phyloP scores from a whole-genome alignment of 1,140 invertebrate species.

The Carposina sasakii region DNA sequence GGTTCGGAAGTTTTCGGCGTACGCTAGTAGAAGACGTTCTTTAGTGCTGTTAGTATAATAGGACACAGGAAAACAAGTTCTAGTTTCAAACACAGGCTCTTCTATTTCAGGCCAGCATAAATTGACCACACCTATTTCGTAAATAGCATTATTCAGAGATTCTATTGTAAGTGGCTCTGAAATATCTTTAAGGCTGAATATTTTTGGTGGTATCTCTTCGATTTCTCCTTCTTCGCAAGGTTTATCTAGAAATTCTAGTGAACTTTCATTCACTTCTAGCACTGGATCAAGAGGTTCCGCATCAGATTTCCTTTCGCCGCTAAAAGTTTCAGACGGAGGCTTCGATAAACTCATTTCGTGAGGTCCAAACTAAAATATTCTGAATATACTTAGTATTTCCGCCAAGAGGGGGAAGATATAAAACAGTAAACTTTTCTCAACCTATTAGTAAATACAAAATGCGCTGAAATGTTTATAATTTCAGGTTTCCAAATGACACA shows the following conservation, averaged over 20 bases:
- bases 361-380: too few relatives aligned
- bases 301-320: conserved; percentile 36
- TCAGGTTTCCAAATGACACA: too few relatives aligned
- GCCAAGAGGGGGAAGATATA: too few relatives aligned
- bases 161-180: conserved; percentile 43
- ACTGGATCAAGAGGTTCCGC: conserved; percentile 47
- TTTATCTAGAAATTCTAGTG: conserved; percentile 39
- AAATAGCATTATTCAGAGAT: conserved; percentile 56
- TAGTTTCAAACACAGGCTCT: conserved; percentile 68
- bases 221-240: conserved; percentile 42
- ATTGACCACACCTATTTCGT: conserved; percentile 58
- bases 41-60: conserved; percentile 84
- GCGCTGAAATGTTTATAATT: conserved; percentile 27
- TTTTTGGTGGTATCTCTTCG: conserved; percentile 49
- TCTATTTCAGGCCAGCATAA: conserved; percentile 65
- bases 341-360: not conserved
- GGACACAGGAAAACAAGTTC: conserved; percentile 76
- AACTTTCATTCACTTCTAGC: conserved; percentile 55
- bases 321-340: conserved; percentile 21
- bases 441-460: too few relatives aligned
- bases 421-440: too few relatives aligned
- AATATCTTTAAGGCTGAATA: conserved; percentile 46
- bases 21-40: conserved; percentile 83
- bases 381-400: too few relatives aligned
- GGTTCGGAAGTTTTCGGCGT: conserved; percentile 87